Evolutionary conservation across 2,888 invertebrate species (phyloP).

Genomic region (Xestia xanthographa): DNA sequence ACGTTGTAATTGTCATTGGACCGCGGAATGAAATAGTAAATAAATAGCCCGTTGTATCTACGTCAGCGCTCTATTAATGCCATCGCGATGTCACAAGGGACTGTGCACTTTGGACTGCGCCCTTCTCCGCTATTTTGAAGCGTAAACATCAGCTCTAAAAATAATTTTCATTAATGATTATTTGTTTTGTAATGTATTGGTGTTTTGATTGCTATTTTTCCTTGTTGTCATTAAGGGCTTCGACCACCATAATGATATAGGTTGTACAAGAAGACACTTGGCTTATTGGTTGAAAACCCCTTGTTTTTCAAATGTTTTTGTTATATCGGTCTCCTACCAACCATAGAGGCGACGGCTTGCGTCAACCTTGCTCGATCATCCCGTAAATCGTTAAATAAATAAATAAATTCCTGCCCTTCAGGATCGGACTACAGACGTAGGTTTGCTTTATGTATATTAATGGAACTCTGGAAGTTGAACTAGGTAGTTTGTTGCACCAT

Average conservation of each 20-base stretch:
- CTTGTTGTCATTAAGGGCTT: not conserved
- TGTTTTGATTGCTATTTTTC: not conserved
- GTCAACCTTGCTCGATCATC: not conserved
- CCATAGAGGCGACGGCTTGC: not conserved
- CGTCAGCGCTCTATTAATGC: conserved; percentile 52
- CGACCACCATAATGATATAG: too few species aligned
- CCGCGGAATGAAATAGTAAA: conserved; percentile 30
- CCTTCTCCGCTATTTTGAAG: conserved; percentile 59
- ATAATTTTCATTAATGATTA: conserved; percentile 26
- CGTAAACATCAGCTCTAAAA: conserved; percentile 46
- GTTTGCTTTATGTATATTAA: not conserved
- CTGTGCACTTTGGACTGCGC: conserved; percentile 65
- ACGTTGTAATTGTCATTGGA: not conserved
- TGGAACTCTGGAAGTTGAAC: too few species aligned
- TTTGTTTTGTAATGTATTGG: not conserved
- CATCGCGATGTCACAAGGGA: conserved; percentile 56
- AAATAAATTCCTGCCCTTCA: not conserved
- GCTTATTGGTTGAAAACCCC: not conserved
- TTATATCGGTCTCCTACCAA: not conserved
- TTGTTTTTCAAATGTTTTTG: not conserved
- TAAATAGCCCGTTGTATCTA: conserved; percentile 36
- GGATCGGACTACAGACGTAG: not conserved
- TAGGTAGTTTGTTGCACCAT: too few species aligned
- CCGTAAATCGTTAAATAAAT: too few species aligned
- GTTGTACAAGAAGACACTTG: too few species aligned